Evolutionary conservation across 2,113 vertebrate genomes (phyloP).

Genomic region (Lucifuga dentata): DNA sequence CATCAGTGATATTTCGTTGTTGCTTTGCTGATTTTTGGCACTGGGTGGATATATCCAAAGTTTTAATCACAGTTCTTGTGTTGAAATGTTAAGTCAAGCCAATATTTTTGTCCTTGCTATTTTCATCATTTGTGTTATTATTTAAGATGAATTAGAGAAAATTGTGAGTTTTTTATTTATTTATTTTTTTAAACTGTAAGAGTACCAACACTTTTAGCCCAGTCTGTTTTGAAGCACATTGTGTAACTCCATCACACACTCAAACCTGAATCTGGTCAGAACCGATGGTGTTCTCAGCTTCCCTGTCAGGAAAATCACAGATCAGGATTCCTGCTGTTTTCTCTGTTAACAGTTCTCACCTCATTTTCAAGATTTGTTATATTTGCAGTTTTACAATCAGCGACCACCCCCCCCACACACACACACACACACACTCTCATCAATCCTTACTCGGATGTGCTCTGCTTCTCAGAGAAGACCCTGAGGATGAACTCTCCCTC

Average conservation of each 20-base stretch:
- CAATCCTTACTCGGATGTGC: conserved; percentile 92
- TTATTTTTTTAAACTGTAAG: too few relatives aligned
- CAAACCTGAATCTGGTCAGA: conserved; percentile 86
- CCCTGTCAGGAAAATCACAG: conserved; percentile 79
- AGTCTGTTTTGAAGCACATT: background rate
- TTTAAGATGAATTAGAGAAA: too few relatives aligned
- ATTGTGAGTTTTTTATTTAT: too few relatives aligned
- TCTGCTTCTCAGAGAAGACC: conserved; percentile 97
- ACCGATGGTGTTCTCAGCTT: conserved; percentile 87
- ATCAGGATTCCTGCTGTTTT: background rate
- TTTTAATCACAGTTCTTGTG: too few relatives aligned
- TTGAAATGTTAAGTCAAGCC: too few relatives aligned
- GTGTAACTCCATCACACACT: conserved; percentile 19
- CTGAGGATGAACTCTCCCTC: conserved; percentile 97
- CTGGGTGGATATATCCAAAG: too few relatives aligned
- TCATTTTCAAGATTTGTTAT: background rate
- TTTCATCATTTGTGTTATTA: too few relatives aligned
- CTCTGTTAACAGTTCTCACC: background rate
- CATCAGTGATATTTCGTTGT: too few relatives aligned
- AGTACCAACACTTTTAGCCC: too few relatives aligned
- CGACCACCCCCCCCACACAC: background rate
- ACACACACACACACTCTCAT: background rate
- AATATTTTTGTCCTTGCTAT: too few relatives aligned
- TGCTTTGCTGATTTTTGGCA: too few relatives aligned
- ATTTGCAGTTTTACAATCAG: conserved; percentile 5